These are phyloP conservation scores for Calidris pygmaea DNA, from an alignment of 2,113 vertebrate species.

Conservation along the genomic window DNA sequence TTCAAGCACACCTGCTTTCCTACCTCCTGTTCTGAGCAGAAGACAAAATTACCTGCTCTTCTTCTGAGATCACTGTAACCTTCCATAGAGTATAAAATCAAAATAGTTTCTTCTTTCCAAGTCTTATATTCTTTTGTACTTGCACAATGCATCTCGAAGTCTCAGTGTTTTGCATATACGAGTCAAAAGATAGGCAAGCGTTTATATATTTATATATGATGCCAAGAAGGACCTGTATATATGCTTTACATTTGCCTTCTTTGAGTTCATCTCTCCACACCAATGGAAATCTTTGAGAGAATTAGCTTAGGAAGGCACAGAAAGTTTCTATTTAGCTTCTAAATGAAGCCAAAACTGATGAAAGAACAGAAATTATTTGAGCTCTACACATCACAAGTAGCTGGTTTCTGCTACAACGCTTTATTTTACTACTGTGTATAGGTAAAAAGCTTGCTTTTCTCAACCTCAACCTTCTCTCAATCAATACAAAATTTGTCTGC, in stretches of 20 bases:
- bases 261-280: background rate
- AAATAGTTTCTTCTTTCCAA: background rate
- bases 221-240: background rate
- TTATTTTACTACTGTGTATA: background rate
- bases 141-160: background rate
- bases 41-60: background rate
- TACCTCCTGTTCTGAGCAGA: background rate
- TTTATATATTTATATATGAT: background rate
- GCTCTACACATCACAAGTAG: background rate
- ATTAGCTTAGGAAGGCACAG: background rate
- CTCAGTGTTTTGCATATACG: background rate
- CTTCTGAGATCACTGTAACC: background rate
- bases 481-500: background rate
- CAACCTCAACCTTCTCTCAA: background rate
- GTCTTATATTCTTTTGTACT: background rate
- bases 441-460: background rate
- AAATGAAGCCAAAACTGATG: background rate
- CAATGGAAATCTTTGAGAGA: background rate
- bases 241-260: background rate
- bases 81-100: accelerated
- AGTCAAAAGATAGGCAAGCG: background rate
- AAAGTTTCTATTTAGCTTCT: background rate
- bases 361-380: background rate
- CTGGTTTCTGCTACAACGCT: background rate
- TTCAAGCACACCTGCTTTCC: background rate